phyloP scores from a whole-genome alignment of 2,113 vertebrate genomes.

The Alethe castanea region DNA sequence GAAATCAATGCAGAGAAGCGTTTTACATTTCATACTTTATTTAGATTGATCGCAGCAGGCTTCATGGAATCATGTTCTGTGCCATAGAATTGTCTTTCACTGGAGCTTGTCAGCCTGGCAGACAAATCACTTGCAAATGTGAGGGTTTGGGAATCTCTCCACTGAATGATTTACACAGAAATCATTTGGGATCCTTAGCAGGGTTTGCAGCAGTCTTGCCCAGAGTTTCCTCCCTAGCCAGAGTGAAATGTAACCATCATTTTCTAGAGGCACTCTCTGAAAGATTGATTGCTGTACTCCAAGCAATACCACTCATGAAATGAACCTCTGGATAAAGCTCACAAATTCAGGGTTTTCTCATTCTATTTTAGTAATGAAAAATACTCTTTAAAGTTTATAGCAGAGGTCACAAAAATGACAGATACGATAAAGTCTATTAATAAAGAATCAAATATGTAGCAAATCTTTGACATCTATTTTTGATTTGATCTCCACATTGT shows the following conservation, averaged over 20 bases:
- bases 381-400: not conserved
- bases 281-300: not conserved
- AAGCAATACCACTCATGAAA: not conserved
- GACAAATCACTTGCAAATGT: not conserved
- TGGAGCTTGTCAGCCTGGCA: not conserved
- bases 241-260: not conserved
- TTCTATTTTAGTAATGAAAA: not conserved
- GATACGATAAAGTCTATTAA: conserved; percentile 5
- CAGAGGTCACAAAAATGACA: conserved; percentile 1
- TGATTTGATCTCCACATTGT: not conserved
- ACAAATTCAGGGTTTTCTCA: not conserved
- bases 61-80: not conserved
- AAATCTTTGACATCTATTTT: not conserved
- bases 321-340: not conserved
- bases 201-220: not conserved
- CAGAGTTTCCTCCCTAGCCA: not conserved
- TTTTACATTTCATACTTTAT: conserved; percentile 27
- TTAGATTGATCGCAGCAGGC: conserved; percentile 5
- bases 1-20: conserved; percentile 35
- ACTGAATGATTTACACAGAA: not conserved
- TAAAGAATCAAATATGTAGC: not conserved
- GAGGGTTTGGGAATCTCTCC: not conserved
- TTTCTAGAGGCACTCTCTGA: not conserved
- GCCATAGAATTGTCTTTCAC: not conserved
- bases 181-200: not conserved